phyloP scores from a whole-genome alignment of 2,888 invertebrate genomes.

The Cenopis cana region DNA sequence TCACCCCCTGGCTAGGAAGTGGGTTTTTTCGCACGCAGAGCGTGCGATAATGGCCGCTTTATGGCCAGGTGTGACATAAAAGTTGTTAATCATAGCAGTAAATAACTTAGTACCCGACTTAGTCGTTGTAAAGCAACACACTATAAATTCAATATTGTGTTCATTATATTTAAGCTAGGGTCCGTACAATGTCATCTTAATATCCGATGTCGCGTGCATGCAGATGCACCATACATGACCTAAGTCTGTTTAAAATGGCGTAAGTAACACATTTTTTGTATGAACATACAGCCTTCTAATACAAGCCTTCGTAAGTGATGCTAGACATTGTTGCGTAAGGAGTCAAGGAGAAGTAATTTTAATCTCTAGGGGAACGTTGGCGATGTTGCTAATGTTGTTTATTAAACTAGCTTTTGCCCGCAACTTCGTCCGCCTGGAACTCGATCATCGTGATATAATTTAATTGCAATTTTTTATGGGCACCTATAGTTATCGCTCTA shows the following conservation, averaged over 20 bases:
- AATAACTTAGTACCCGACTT: background rate
- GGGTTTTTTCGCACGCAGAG: too few relatives aligned
- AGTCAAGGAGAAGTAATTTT: background rate
- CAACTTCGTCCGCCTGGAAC: too few relatives aligned
- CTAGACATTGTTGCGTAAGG: constrained; percentile 10
- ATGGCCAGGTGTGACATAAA: too few relatives aligned
- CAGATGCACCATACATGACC: constrained; percentile 21
- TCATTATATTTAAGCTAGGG: constrained; percentile 10
- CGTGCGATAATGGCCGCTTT: too few relatives aligned
- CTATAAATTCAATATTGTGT: constrained; percentile 17
- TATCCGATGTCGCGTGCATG: constrained; percentile 15
- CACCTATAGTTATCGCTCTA: too few relatives aligned
- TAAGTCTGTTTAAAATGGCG: background rate
- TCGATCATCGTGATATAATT: too few relatives aligned
- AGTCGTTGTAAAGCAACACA: background rate
- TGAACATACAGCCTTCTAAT: background rate
- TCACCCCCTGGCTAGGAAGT: too few relatives aligned
- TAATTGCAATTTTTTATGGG: too few relatives aligned
- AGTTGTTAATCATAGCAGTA: background rate
- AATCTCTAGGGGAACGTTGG: background rate
- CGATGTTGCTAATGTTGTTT: background rate
- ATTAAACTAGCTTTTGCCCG: too few relatives aligned
- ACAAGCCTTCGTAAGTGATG: constrained; percentile 1
- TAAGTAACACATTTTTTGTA: background rate
- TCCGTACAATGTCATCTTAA: constrained; percentile 27